These are phyloP conservation scores for Tillus elongatus DNA, from an alignment of 2,888 invertebrate genomes.

Conservation along the genomic window DNA sequence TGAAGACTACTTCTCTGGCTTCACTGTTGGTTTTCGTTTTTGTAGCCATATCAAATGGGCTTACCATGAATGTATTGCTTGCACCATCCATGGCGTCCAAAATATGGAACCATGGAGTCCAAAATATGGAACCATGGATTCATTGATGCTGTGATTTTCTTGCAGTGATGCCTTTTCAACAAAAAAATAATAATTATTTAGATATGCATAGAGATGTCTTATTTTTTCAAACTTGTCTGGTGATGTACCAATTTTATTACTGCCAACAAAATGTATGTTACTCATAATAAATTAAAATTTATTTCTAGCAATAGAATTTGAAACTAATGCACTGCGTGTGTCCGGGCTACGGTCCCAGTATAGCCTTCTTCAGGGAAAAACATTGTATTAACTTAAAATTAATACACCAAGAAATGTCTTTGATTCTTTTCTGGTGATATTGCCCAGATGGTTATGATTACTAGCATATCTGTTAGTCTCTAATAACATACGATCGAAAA, in stretches of 20 bases:
- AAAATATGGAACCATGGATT: neutral
- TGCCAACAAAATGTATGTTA: neutral
- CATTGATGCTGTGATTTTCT: neutral
- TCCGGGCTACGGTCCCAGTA: neutral
- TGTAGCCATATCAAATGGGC: conserved; percentile 2
- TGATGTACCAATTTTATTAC: neutral
- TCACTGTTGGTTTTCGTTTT: no score
- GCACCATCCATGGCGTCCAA: conserved; percentile 2
- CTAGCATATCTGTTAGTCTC: neutral
- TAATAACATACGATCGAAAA: neutral
- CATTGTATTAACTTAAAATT: neutral
- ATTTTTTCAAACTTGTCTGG: neutral
- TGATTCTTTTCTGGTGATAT: neutral
- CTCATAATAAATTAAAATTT: neutral
- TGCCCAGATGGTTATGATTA: no score
- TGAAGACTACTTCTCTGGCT: no score
- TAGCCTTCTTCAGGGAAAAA: neutral
- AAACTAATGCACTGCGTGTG: neutral
- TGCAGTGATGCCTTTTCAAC: neutral
- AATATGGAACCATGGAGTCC: conserved; percentile 4
- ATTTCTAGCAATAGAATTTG: neutral
- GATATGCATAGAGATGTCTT: neutral
- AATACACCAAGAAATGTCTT: conserved; percentile 1
- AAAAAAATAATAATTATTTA: neutral
- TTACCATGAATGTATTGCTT: conserved; percentile 3